Conservation (phyloP, 2,797 vertebrate species). For the Dendrocincla tyrannina region DNA sequence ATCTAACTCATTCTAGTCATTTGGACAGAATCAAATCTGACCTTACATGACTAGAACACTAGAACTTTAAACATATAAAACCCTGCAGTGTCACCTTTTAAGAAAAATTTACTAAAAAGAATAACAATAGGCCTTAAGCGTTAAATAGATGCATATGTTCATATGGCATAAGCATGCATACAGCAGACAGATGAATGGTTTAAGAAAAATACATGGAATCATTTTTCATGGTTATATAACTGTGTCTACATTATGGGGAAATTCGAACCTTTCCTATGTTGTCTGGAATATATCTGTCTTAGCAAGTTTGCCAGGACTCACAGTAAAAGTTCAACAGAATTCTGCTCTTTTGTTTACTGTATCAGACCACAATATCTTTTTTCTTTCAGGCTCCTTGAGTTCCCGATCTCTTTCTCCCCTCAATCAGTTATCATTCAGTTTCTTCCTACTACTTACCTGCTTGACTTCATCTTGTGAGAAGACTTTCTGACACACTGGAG, state of each 20-base stretch:
- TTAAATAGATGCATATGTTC: background rate
- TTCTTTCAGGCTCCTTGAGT: background rate
- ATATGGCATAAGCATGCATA: background rate
- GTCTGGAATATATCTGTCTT: slow-evolving; percentile 46
- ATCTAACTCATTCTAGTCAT: background rate
- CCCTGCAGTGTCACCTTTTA: background rate
- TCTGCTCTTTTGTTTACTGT: background rate
- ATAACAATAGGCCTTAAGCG: background rate
- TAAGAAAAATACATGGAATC: background rate
- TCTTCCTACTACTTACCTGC: background rate
- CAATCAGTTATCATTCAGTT: background rate
- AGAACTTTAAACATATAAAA: background rate
- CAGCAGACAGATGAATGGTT: background rate
- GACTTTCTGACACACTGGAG: background rate
- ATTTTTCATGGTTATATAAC: background rate
- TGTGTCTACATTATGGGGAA: slow-evolving; percentile 1
- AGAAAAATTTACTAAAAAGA: background rate
- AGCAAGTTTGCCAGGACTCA: slow-evolving; percentile 3
- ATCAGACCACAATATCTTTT: background rate
- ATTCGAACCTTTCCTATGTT: slow-evolving; percentile 47
- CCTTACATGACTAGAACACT: background rate
- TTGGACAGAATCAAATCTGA: background rate
- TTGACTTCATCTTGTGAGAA: background rate
- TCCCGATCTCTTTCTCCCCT: background rate
- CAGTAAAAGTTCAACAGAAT: background rate